Base-by-base conservation (phyloP, 2,113 vertebrate genomes). In the Desmodus rotundus region DNA sequence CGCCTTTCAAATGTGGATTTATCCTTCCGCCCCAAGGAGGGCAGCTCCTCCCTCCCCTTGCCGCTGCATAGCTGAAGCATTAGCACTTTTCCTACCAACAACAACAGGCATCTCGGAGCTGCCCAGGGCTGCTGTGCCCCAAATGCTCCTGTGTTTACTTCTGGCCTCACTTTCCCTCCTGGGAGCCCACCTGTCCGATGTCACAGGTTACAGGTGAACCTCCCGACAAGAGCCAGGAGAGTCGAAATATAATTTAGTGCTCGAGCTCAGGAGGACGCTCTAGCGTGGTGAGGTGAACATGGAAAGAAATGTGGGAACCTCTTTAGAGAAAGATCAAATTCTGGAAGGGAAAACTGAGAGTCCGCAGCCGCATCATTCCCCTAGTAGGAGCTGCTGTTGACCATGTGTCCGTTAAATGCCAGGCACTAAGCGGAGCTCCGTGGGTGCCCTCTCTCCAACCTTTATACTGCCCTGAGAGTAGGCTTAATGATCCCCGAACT, bases 1-100 rank as follows among this genome's bases (percentile, higher is more conserved):
- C 77, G 36, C n/a, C 74, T 95, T 93, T 92, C 83, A 38, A 13
- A 56, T 15, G 77, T 70, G 31, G 50, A 33, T 80, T 50, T 54
- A 77, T 31, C 36, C 94, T 65, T 50, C 56, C 50, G 83, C 88
- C 28, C 73, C 28, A 17, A 63, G 19, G 9, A 17, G 76, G 58
- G n/a, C 33, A 65, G 33, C 43, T 5, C 54, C 31, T 45, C 36
- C 14, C 67, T 89, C 87, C 74, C 73, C 16, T 78, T 50, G 45
- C 4, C 26, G 83, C 26, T 33, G 12, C 67, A 54, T 1, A 33
- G 56, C 26, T 4, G 50, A 83, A 20, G 9, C 77, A 9, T 47
- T 67, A 47, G 47, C 38, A 4, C 54, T 91, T 74, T 7, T 1
- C 61, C 17, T 8, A 81, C 2, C 36, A 85, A 56, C 9, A 33